Percentiles rank a stretch among this genome's conserved stretches.
phyloP scores from a whole-genome alignment of 1,140 invertebrate species.

The Drosophila nasuta region DNA sequence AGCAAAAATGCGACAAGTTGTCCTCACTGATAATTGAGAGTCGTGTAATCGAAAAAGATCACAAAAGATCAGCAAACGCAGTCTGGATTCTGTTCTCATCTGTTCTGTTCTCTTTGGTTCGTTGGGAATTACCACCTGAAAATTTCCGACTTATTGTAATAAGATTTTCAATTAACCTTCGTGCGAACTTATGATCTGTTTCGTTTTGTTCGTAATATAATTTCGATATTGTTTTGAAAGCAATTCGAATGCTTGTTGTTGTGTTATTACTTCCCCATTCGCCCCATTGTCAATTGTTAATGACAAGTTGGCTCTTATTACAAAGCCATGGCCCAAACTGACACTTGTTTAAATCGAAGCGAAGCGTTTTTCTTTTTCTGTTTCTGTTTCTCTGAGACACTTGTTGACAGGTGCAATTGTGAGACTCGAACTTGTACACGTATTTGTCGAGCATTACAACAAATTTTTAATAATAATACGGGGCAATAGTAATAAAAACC shows the following conservation, averaged over 20 bases:
- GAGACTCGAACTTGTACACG: conserved; percentile 3
- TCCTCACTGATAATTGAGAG: conserved; percentile 9
- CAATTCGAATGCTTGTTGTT: conserved; percentile 16
- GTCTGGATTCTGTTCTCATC: not conserved
- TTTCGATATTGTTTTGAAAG: conserved; percentile 23
- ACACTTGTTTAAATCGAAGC: conserved; percentile 69
- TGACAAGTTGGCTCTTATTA: conserved; percentile 62
- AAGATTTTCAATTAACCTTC: conserved; percentile 27
- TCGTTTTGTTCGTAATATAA: conserved; percentile 14
- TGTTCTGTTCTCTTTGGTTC: too few relatives aligned
- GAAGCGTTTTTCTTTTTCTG: conserved; percentile 3
- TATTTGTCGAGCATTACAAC: conserved; percentile 17
- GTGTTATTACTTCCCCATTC: conserved; percentile 31
- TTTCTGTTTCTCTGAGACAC: conserved; percentile 30
- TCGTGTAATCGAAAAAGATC: not conserved
- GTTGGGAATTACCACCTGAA: not conserved
- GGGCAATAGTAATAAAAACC: not conserved
- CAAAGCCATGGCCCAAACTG: conserved; percentile 43
- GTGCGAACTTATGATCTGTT: conserved; percentile 19
- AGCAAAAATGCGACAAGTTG: conserved; percentile 41
- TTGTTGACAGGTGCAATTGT: conserved; percentile 46
- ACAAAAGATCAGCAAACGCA: not conserved
- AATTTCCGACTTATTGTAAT: conserved; percentile 1
- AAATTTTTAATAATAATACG: not conserved
- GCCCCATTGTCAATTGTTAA: conserved; percentile 27